A percentile compares a stretch with the other conserved stretches of the same genome.
Evolutionary conservation across 2,113 vertebrate genomes (phyloP).

Genomic region (Oreotrochilus melanogaster): DNA sequence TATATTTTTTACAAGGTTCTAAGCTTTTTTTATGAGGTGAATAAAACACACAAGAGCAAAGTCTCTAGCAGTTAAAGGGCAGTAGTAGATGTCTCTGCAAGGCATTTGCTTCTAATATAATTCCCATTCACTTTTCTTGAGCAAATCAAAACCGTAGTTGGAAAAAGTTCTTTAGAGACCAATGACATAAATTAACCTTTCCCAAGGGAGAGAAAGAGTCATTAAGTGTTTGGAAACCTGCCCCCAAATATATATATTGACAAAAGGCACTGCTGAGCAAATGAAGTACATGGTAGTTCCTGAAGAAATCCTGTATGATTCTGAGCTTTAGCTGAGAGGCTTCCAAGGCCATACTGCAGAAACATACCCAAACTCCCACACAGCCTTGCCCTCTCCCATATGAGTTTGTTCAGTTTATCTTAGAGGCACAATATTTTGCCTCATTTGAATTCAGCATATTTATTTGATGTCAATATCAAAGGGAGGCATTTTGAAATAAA

Average conservation of each 20-base stretch:
- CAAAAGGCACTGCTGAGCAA: not conserved
- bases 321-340: not conserved
- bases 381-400: not conserved
- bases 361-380: not conserved
- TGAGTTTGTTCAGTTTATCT: not conserved
- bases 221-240: slow-evolving; percentile 29
- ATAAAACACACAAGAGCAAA: slow-evolving; percentile 64
- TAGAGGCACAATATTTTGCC: not conserved
- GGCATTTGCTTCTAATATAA: slow-evolving; percentile 64
- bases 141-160: not conserved
- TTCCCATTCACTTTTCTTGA: slow-evolving; percentile 47
- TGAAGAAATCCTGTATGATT: not conserved
- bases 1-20: slow-evolving; percentile 63
- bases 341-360: not conserved
- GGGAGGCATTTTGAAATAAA: not conserved
- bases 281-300: not conserved
- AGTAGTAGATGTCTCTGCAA: slow-evolving; percentile 37
- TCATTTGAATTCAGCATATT: not conserved
- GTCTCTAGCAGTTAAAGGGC: slow-evolving; percentile 50
- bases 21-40: slow-evolving; percentile 69
- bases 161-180: slow-evolving; percentile 39
- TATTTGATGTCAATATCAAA: not conserved
- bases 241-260: not conserved
- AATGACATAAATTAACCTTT: slow-evolving; percentile 42
- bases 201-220: slow-evolving; percentile 16